Conservation (phyloP, 2,888 invertebrate genomes). For the Alloplasta piceator region DNA sequence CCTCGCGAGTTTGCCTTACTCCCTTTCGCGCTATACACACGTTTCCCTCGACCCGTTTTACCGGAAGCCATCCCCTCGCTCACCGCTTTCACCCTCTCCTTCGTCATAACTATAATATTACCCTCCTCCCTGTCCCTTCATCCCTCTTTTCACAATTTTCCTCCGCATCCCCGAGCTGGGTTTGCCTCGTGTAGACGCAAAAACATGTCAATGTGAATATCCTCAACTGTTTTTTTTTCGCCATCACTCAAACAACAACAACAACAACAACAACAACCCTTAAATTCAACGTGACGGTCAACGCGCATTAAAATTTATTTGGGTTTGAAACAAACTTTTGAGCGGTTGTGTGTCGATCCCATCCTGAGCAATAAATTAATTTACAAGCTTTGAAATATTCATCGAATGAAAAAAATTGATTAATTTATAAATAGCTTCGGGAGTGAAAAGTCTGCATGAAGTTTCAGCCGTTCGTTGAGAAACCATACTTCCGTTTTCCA, state of each 20-base stretch:
- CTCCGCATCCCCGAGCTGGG: slow-evolving; percentile 6
- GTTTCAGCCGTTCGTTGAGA: neutral
- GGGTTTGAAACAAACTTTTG: no score
- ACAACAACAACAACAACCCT: no score
- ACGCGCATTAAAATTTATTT: no score
- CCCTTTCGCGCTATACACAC: neutral
- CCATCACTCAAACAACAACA: slow-evolving; percentile 27
- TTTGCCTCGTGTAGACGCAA: slow-evolving; percentile 25
- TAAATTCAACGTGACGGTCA: no score
- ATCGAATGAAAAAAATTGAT: neutral
- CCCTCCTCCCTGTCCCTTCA: slow-evolving; percentile 7
- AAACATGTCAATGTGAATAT: slow-evolving; percentile 20
- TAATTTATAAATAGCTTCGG: slow-evolving; percentile 7
- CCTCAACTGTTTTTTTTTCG: slow-evolving; percentile 6
- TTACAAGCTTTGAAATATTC: no score
- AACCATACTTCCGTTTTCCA: slow-evolving; percentile 6
- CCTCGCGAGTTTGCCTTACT: slow-evolving; percentile 22
- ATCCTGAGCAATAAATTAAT: no score
- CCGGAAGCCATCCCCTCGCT: slow-evolving; percentile 61
- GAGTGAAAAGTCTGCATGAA: slow-evolving; percentile 1
- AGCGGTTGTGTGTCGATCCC: no score
- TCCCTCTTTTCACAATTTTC: neutral
- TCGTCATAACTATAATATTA: neutral
- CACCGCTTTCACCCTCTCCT: slow-evolving; percentile 32
- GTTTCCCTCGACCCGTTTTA: slow-evolving; percentile 40